Percentiles rank a stretch among this genome's conserved stretches.
phyloP scores from a whole-genome alignment of 2,797 vertebrate species.

The Balearica regulorum region DNA sequence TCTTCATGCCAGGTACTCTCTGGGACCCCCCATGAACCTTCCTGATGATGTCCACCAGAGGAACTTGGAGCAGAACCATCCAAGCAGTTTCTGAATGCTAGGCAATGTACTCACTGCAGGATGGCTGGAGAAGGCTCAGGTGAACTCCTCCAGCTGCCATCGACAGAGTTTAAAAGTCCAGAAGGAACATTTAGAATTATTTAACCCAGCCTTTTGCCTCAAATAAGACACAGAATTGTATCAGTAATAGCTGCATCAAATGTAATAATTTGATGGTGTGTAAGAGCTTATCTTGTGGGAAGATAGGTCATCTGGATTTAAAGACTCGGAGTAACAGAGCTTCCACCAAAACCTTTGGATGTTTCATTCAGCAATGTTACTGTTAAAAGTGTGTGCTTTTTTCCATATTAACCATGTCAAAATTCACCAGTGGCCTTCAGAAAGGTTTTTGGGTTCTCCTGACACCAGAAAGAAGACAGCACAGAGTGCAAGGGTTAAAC shows the following conservation, averaged over 20 bases:
- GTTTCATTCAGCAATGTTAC: not conserved
- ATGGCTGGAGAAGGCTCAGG: not conserved
- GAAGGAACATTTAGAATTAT: not conserved
- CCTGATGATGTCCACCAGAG: not conserved
- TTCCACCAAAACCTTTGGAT: not conserved
- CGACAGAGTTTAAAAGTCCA: not conserved
- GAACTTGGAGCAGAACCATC: not conserved
- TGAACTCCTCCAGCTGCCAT: not conserved
- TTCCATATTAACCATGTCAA: not conserved
- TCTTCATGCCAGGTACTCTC: not conserved
- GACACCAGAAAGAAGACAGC: not conserved
- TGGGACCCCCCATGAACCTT: not conserved
- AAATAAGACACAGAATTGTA: not conserved
- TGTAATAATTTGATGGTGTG: not conserved
- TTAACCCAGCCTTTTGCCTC: not conserved
- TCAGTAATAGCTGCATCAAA: not conserved
- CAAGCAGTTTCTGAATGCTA: not conserved
- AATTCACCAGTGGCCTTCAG: not conserved
- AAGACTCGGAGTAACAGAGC: not conserved
- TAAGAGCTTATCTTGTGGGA: not conserved
- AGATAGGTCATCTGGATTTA: not conserved
- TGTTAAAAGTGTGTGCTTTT: not conserved
- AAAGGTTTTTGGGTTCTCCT: not conserved
- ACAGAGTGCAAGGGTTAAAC: not conserved
- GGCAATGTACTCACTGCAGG: not conserved